phyloP scores from a whole-genome alignment of 2,113 vertebrate genomes.

The Eolophus roseicapilla region DNA sequence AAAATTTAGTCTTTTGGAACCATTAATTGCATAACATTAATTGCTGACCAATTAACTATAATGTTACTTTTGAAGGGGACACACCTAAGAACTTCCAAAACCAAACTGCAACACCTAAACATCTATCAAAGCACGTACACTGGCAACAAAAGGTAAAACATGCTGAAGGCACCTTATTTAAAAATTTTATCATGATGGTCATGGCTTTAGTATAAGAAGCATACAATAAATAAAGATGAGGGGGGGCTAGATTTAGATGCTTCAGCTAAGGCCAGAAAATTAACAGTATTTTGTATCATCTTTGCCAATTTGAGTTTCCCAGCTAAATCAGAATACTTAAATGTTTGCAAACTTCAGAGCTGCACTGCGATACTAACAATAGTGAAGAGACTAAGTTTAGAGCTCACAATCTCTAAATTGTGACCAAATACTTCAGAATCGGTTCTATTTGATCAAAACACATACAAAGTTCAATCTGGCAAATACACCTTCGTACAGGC shows the following conservation, averaged over 20 bases:
- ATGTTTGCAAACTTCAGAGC: not conserved
- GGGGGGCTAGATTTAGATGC: not conserved
- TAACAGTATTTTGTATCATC: not conserved
- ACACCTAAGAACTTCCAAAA: not conserved
- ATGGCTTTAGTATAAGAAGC: not conserved
- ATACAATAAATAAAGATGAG: not conserved
- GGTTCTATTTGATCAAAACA: not conserved
- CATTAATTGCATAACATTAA: not conserved
- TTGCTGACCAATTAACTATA: not conserved
- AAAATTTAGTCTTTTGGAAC: not conserved
- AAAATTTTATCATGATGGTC: not conserved
- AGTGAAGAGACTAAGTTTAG: not conserved
- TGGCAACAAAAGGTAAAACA: not conserved
- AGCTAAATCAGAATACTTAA: not conserved
- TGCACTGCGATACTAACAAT: not conserved
- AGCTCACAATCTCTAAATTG: not conserved
- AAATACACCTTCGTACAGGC: not conserved
- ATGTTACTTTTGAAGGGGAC: not conserved
- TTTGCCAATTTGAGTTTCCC: not conserved
- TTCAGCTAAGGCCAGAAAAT: not conserved
- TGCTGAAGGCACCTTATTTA: not conserved
- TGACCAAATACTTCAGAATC: not conserved
- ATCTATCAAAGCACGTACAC: not conserved
- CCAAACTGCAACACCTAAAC: not conserved
- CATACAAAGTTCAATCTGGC: not conserved